Evolutionary conservation across 2,113 vertebrate genomes (phyloP).

Genomic region (Leptocoma aspasia): DNA sequence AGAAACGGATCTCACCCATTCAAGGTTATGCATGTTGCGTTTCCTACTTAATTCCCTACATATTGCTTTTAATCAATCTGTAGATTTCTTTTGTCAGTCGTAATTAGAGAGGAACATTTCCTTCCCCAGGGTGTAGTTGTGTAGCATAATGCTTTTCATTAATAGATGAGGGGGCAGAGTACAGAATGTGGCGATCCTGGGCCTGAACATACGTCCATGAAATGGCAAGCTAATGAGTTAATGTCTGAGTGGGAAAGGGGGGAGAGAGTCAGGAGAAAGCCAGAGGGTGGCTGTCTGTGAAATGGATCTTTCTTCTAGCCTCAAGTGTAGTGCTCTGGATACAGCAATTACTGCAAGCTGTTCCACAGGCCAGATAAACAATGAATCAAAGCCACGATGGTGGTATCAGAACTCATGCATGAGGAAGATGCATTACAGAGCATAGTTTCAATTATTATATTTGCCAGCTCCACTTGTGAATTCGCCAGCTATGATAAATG

Average conservation of each 20-base stretch:
- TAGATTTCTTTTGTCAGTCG: slow-evolving; percentile 37
- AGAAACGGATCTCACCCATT: background rate
- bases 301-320: slow-evolving; percentile 12
- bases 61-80: slow-evolving; percentile 39
- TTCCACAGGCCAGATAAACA: slow-evolving; percentile 21
- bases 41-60: background rate
- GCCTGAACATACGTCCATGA: background rate
- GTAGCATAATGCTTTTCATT: background rate
- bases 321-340: background rate
- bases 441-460: slow-evolving; percentile 47
- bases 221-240: slow-evolving; percentile 31
- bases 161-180: background rate
- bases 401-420: slow-evolving; percentile 8
- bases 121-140: slow-evolving; percentile 22
- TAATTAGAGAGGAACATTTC: slow-evolving; percentile 33
- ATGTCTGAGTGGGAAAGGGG: background rate
- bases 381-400: slow-evolving; percentile 37
- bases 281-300: background rate
- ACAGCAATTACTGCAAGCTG: slow-evolving; percentile 26
- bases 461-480: slow-evolving; percentile 33
- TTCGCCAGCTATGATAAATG: slow-evolving; percentile 32
- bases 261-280: background rate
- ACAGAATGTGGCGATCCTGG: background rate
- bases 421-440: slow-evolving; percentile 40
- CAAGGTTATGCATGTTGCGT: background rate